Evolutionary conservation across 2,113 vertebrate species (phyloP).

Genomic region (Panurus biarmicus): DNA sequence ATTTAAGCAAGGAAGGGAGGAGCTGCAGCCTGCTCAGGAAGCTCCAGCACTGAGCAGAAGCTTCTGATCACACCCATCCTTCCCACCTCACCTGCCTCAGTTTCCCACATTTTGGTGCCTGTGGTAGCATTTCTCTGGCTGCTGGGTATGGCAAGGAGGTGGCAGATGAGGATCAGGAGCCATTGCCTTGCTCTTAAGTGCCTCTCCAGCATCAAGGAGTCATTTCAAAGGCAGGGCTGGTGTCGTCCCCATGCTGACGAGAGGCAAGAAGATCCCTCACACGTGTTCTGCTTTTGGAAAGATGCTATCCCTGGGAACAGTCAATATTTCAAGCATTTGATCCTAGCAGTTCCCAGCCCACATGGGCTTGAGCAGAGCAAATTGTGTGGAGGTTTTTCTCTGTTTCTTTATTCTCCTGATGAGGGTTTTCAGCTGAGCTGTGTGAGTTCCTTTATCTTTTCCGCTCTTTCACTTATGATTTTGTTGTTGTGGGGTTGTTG

Average conservation of each 20-base stretch:
- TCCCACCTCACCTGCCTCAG: not conserved
- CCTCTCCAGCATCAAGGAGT: not conserved
- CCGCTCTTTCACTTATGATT: not conserved
- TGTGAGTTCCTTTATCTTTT: not conserved
- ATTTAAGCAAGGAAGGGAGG: not conserved
- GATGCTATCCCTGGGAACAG: slow-evolving; percentile 22
- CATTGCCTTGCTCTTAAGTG: not conserved
- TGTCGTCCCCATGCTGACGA: not conserved
- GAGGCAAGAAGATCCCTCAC: not conserved
- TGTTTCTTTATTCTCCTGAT: not conserved
- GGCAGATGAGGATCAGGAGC: not conserved
- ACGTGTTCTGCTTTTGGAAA: not conserved
- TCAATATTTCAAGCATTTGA: slow-evolving; percentile 18
- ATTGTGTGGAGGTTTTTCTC: not conserved
- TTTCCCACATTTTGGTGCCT: not conserved
- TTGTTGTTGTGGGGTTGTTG: not conserved
- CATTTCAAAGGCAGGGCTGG: slow-evolving; percentile 29
- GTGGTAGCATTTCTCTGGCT: not conserved
- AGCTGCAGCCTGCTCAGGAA: not conserved
- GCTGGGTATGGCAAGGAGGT: not conserved
- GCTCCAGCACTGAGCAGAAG: not conserved
- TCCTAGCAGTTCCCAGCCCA: slow-evolving; percentile 16
- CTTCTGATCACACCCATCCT: not conserved
- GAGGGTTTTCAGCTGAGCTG: not conserved
- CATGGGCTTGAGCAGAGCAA: not conserved